Evolutionary conservation across 2,888 invertebrate species (phyloP), one percentile per base, ranked within the genome.

Genomic region (Philereme transversata): DNA sequence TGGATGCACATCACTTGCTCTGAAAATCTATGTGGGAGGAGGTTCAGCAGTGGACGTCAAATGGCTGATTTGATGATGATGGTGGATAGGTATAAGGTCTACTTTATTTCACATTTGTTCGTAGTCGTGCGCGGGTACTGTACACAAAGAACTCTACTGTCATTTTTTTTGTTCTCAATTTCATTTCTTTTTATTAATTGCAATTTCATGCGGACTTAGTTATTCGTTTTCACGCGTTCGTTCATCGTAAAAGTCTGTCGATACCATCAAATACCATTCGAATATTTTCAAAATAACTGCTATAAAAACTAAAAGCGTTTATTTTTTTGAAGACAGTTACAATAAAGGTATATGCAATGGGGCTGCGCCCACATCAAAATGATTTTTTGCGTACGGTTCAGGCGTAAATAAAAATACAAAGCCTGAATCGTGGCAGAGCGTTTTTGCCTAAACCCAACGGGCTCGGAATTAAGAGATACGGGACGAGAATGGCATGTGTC

Each of bases 401-500:
- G 65, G 52, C 68, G 67, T 71, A 73, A 75, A 77, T 74, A 77
- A 79, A 79, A 79, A 74, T 69, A 78, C 72, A 78, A 76, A 77
- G 76, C 71, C 64, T 43, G 58, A 74, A 75, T 74, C 71, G 73
- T 65, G 68, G 55, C 57, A 51, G 65, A 68, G 66, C 68, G 68
- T 70, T 79, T 76, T 75, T 71, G 64, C 65, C 69, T 70, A 72
- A 76, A 76, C 75, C 76, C 60, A 59, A 43, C 43, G 50, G 73
- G 73, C 70, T 77, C 73, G 71, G 77, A 74, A 76, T 73, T 75
- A 73, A 74, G 67, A 77, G 71, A 72, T 70, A 69, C 70, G 71
- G 67, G 72, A 40, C 10, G 11, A 40, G n/a, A 22, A 40, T 80
- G 83, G 81, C 83, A 79, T 71, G 70, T 78, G 81, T 82, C 82